These are phyloP conservation scores for Bombus breviceps DNA, from an alignment of 1,140 invertebrate genomes.

Conservation along the genomic window DNA sequence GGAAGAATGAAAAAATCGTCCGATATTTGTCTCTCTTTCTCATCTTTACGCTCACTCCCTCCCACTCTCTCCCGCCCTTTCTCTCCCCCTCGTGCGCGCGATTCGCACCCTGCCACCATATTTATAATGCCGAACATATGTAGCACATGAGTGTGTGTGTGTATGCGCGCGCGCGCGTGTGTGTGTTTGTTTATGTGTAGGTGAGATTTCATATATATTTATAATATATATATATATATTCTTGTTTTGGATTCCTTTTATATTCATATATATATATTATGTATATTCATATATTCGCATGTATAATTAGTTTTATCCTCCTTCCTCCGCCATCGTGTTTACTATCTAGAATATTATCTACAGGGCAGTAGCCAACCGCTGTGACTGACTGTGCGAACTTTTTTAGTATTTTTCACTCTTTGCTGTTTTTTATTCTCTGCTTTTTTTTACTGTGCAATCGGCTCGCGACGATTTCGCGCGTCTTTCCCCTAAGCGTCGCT, in stretches of 20 bases:
- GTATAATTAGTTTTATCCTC: slow-evolving; percentile 55
- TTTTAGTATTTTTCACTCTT: slow-evolving; percentile 12
- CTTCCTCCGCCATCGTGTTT: slow-evolving; percentile 33
- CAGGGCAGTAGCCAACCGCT: slow-evolving; percentile 76
- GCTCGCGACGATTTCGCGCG: slow-evolving; percentile 19
- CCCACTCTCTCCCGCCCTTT: slow-evolving; percentile 51
- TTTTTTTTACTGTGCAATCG: neutral
- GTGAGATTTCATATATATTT: slow-evolving; percentile 45
- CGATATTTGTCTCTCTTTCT: slow-evolving; percentile 53
- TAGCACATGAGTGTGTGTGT: neutral
- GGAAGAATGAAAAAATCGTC: slow-evolving; percentile 43
- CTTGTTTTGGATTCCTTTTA: slow-evolving; percentile 40
- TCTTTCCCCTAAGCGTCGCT: neutral
- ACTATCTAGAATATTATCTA: slow-evolving; percentile 75
- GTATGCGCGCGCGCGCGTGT: neutral
- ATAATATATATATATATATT: slow-evolving; percentile 62
- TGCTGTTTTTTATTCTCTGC: slow-evolving; percentile 16
- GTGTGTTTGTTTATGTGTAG: slow-evolving; percentile 23
- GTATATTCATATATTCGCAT: slow-evolving; percentile 65
- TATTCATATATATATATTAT: slow-evolving; percentile 63
- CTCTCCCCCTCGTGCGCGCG: slow-evolving; percentile 30
- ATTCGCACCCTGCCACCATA: slow-evolving; percentile 57
- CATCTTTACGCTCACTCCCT: slow-evolving; percentile 33
- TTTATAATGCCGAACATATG: slow-evolving; percentile 56
- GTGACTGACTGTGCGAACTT: slow-evolving; percentile 69